Evolutionary conservation across 2,888 invertebrate genomes (phyloP).

Genomic region (Sminthurinus aureus): DNA sequence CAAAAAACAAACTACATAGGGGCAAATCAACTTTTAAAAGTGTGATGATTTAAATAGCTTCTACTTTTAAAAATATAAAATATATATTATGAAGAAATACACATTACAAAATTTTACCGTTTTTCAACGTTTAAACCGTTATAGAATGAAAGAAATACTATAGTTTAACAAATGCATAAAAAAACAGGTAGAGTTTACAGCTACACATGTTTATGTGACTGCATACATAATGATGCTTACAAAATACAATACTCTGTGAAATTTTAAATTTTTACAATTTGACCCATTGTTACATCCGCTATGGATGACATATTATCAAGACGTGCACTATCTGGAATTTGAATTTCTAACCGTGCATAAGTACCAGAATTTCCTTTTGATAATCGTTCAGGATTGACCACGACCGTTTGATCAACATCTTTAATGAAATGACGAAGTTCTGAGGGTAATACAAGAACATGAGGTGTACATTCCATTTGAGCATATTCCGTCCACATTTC

Average conservation of each 20-base stretch:
- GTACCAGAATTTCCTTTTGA: conserved; percentile 77
- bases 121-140: no score
- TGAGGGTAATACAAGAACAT: conserved; percentile 84
- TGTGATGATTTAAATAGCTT: no score
- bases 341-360: conserved; percentile 74
- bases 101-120: no score
- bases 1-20: no score
- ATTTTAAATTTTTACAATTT: conserved; percentile 66
- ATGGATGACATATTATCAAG: conserved; percentile 62
- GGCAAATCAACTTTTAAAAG: no score
- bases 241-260: not conserved
- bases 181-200: no score
- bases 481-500: conserved; percentile 74
- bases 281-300: conserved; percentile 65
- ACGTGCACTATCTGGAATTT: conserved; percentile 60
- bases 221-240: no score
- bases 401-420: conserved; percentile 78
- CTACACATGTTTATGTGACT: no score
- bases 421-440: conserved; percentile 83
- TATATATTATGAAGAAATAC: no score
- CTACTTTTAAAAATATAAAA: no score
- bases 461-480: conserved; percentile 77
- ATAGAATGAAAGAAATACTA: no score
- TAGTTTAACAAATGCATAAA: no score
- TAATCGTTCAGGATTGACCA: conserved; percentile 85